These are phyloP conservation scores for Luscinia luscinia DNA, from an alignment of 2,797 vertebrate genomes.

Conservation along the genomic window DNA sequence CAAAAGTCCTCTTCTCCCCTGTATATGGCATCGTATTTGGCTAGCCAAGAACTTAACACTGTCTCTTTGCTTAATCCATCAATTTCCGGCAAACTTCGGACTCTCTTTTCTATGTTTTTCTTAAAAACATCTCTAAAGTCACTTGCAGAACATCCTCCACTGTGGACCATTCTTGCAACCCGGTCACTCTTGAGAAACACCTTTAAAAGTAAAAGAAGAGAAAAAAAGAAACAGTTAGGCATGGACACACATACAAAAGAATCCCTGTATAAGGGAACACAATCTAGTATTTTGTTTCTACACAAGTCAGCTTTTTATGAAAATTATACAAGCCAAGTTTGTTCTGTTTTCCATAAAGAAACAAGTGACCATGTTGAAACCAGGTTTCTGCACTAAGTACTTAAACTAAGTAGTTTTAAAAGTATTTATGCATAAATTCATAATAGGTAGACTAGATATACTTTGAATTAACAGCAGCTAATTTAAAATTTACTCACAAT, in stretches of 20 bases:
- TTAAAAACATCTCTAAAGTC: slow-evolving; percentile 91
- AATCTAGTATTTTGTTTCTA: not conserved
- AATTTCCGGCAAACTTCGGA: slow-evolving; percentile 88
- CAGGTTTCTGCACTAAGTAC: not conserved
- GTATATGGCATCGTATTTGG: slow-evolving; percentile 88
- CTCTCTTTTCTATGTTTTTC: slow-evolving; percentile 89
- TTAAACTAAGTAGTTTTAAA: not conserved
- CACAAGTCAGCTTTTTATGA: not conserved
- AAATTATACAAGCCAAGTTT: not conserved
- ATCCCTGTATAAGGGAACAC: not conserved
- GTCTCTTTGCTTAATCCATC: slow-evolving; percentile 91
- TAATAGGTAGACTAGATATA: not conserved
- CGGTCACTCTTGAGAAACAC: slow-evolving; percentile 89
- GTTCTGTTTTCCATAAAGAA: not conserved
- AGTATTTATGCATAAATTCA: not conserved
- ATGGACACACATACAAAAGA: not conserved
- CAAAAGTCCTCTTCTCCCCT: slow-evolving; percentile 87
- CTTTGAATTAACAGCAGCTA: not conserved
- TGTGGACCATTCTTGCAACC: slow-evolving; percentile 89
- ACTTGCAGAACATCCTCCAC: slow-evolving; percentile 87
- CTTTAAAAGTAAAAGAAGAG: slow-evolving; percentile 62
- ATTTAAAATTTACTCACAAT: not conserved
- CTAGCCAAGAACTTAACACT: slow-evolving; percentile 89
- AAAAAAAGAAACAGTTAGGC: not conserved
- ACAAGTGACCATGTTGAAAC: not conserved